phyloP scores from a whole-genome alignment of 1,140 invertebrate genomes.

The Achroia grisella region DNA sequence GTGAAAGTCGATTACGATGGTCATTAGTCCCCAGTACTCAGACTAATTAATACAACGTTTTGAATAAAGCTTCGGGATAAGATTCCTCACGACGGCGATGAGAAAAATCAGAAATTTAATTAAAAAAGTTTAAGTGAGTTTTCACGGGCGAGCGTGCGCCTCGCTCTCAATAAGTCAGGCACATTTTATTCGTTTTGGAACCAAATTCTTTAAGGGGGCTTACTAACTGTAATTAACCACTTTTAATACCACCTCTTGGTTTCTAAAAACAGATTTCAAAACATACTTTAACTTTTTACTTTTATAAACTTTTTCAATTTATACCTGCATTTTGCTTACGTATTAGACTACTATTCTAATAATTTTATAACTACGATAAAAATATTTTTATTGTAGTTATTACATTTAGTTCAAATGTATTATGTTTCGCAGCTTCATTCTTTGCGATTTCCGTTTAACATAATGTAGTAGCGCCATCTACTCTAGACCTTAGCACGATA shows the following conservation, averaged over 20 bases:
- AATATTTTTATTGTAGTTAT: too few relatives aligned
- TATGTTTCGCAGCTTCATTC: too few relatives aligned
- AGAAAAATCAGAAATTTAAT: constrained; percentile 70
- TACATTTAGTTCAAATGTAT: too few relatives aligned
- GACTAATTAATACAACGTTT: constrained; percentile 65
- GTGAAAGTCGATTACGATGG: constrained; percentile 47
- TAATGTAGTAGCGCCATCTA: too few relatives aligned
- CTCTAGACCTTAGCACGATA: too few relatives aligned
- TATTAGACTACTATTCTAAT: too few relatives aligned
- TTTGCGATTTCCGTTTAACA: too few relatives aligned
- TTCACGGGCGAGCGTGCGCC: constrained; percentile 55
- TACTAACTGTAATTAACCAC: constrained; percentile 26
- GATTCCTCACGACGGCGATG: constrained; percentile 36
- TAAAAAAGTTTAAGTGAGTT: constrained; percentile 71
- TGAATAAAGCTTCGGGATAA: constrained; percentile 49
- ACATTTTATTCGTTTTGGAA: constrained; percentile 52
- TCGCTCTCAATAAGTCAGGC: constrained; percentile 51
- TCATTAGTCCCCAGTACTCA: constrained; percentile 42
- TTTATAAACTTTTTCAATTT: constrained; percentile 3
- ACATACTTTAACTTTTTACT: neutral
- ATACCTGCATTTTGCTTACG: too few relatives aligned
- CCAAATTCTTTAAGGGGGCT: constrained; percentile 34
- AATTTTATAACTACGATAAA: too few relatives aligned
- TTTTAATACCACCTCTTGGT: constrained; percentile 19
- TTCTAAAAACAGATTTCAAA: constrained; percentile 5